These are phyloP conservation scores for Bombus cullumanus DNA, from an alignment of 1,140 invertebrate genomes.

Conservation along the genomic window DNA sequence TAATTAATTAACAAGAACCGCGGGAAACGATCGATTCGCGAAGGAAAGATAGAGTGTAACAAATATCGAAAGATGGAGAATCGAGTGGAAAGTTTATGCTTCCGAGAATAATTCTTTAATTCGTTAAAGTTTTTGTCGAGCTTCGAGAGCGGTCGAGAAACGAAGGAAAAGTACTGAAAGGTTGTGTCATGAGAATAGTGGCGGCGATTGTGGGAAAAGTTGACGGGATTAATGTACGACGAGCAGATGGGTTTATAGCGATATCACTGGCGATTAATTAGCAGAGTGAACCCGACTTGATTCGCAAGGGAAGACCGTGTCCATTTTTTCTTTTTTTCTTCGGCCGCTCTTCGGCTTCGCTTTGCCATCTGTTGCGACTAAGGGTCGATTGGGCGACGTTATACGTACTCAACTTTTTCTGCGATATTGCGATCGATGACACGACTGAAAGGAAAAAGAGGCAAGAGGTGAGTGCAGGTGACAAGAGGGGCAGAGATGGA, in stretches of 20 bases:
- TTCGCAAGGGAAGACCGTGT: constrained; percentile 16
- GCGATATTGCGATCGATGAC: constrained; percentile 45
- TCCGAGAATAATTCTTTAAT: constrained; percentile 3
- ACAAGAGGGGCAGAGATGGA: too few relatives aligned
- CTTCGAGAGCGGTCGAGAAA: not conserved
- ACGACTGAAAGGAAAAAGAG: not conserved
- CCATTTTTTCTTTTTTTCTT: not conserved
- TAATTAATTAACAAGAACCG: constrained; percentile 44
- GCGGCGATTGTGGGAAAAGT: not conserved
- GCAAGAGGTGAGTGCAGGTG: not conserved
- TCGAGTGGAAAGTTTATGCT: constrained; percentile 19
- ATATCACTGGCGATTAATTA: constrained; percentile 59
- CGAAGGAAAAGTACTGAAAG: not conserved
- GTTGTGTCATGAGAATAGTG: not conserved
- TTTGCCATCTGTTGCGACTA: constrained; percentile 45
- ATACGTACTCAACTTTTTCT: constrained; percentile 28
- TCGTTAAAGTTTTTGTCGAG: not conserved
- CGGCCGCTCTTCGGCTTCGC: not conserved
- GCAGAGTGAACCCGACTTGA: constrained; percentile 39
- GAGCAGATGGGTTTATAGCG: constrained; percentile 41
- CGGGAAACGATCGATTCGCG: not conserved
- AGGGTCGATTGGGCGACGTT: constrained; percentile 2
- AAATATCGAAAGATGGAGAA: not conserved
- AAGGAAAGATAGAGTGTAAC: not conserved
- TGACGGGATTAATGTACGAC: constrained; percentile 48